phyloP scores from a whole-genome alignment of 1,140 invertebrate genomes.

The Lepidostoma basale region DNA sequence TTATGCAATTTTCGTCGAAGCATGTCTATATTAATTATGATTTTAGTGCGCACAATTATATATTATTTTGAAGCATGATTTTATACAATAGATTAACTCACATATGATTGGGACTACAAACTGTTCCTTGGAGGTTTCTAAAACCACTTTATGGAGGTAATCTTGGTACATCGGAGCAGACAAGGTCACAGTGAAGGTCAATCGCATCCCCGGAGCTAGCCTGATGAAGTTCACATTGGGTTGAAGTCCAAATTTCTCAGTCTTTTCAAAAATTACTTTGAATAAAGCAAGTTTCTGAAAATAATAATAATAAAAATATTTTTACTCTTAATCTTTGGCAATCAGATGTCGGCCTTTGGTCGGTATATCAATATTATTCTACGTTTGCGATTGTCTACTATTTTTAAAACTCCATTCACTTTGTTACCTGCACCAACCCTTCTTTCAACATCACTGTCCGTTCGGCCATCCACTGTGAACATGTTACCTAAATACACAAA shows the following conservation, averaged over 20 bases:
- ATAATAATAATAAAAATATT: not conserved
- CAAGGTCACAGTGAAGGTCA: not conserved
- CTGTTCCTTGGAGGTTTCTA: not conserved
- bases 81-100: not conserved
- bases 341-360: no score
- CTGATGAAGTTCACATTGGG: constrained; percentile 13
- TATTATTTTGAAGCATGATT: no score
- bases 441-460: not conserved
- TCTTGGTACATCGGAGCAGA: not conserved
- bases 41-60: no score
- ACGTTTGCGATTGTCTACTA: not conserved
- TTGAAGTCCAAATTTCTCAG: not conserved
- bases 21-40: no score
- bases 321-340: no score
- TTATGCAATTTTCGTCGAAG: no score
- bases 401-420: not conserved
- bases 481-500: no score
- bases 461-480: not conserved
- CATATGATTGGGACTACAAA: constrained; percentile 10
- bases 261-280: constrained; percentile 14
- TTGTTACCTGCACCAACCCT: not conserved
- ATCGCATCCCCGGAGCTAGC: constrained; percentile 8
- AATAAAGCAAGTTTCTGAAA: constrained; percentile 10
- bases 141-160: constrained; percentile 2
- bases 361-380: not conserved